Conservation (phyloP, 2,113 vertebrate species). For the Oryzias melastigma region DNA sequence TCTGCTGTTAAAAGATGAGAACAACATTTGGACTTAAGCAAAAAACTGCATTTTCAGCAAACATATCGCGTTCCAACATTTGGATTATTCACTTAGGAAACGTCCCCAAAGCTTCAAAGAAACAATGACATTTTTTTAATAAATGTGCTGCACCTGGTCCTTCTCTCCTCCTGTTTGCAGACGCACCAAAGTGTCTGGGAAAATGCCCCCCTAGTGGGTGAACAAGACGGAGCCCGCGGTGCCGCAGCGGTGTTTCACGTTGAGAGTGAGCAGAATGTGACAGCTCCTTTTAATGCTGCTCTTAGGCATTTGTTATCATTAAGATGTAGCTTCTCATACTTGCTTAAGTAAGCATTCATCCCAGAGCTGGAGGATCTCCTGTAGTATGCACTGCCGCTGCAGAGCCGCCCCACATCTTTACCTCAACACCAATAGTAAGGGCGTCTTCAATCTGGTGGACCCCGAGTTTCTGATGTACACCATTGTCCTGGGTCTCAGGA, state of each 20-base stretch:
- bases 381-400: slow-evolving; percentile 7
- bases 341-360: slow-evolving; percentile 65
- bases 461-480: slow-evolving; percentile 45
- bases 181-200: slow-evolving; percentile 3
- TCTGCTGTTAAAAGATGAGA: neutral
- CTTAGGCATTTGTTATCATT: slow-evolving; percentile 68
- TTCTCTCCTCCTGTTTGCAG: slow-evolving; percentile 23
- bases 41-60: neutral
- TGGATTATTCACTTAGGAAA: neutral
- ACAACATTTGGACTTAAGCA: neutral
- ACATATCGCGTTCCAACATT: neutral
- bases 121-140: slow-evolving; percentile 6
- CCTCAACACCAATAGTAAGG: slow-evolving; percentile 57
- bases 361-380: slow-evolving; percentile 37
- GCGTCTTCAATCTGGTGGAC: slow-evolving; percentile 35
- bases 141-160: slow-evolving; percentile 22
- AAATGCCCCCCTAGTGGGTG: slow-evolving; percentile 23
- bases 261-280: slow-evolving; percentile 43
- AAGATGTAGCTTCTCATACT: slow-evolving; percentile 54
- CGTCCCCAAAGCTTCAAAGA: neutral
- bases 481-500: slow-evolving; percentile 19
- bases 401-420: slow-evolving; percentile 30
- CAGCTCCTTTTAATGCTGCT: slow-evolving; percentile 46
- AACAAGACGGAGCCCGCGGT: slow-evolving; percentile 42
- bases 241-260: slow-evolving; percentile 32